Evolutionary conservation across 2,888 invertebrate genomes (phyloP), one percentile per base, ranked within the genome.

Genomic region (Napeogenes sylphis): DNA sequence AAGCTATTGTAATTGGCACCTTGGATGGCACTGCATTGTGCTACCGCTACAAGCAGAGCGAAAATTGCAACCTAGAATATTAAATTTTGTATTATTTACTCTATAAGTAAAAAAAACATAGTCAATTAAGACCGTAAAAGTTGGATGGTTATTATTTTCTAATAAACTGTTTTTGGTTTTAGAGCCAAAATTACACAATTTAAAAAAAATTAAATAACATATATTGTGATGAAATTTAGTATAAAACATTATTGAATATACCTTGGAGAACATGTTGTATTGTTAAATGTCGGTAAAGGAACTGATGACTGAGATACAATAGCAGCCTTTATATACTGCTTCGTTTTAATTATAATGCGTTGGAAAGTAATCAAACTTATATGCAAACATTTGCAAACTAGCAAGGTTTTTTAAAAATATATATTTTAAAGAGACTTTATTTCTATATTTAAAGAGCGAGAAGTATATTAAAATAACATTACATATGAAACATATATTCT

Each of bases 1-100:
- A 84, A 91, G 72, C 86, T 85, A 70, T 88, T 80, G 70, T 79
- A 75, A 60, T 75, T 81, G 3, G 75, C 76, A 46, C 85, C 86
- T 71, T 83, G 83, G 69, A 80, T 75, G 58, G 78, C 86, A 58
- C 73, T 75, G 62, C 75, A 78, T 47, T 73, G 75, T 10, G 75
- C 77, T 2, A 76, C 75, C 13, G 79, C 80, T 62, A 78, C 75
- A 30, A 82, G 64, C 69, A 91, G 59, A 45, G 78, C 75, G 64
- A 85, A 63, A 51, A 83, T 67, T 51, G 30, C 30, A 12, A 51
- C 30, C 51, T 51, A 12, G 30, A 51, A 51, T 12, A 51, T 51
- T 30, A 51, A 12, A 51, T 30, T 10, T 8, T 14, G 0, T 4
- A n/a, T 47, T 14, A 47, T 45, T 35, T 6, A 5, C 35, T 35